A percentile compares a stretch with the other conserved stretches of the same genome.
These are phyloP conservation scores for Galaxias olidus DNA, from an alignment of 2,797 vertebrate genomes.

Conservation along the genomic window DNA sequence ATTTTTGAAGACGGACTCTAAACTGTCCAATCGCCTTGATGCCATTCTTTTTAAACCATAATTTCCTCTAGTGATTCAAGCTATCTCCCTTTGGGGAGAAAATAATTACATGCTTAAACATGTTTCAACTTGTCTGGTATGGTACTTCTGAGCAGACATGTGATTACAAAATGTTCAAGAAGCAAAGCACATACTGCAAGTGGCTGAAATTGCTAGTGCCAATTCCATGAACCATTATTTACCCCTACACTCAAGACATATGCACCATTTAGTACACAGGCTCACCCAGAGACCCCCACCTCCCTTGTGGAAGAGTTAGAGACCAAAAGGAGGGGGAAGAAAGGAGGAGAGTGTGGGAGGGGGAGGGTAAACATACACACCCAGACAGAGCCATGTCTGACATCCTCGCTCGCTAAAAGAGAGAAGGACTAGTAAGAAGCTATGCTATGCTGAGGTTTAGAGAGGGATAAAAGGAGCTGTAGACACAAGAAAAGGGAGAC, in stretches of 20 bases:
- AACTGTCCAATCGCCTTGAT: no score
- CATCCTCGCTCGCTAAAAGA: slow-evolving; percentile 62
- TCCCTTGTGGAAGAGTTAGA: slow-evolving; percentile 47
- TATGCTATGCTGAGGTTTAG: slow-evolving; percentile 27
- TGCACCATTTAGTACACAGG: slow-evolving; percentile 35
- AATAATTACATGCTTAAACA: slow-evolving; percentile 31
- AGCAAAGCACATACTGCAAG: not conserved
- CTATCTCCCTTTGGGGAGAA: slow-evolving; percentile 25
- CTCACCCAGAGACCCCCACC: slow-evolving; percentile 31
- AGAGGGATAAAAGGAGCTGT: slow-evolving; percentile 29
- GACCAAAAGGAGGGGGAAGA: slow-evolving; percentile 51
- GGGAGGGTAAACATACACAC: slow-evolving; percentile 66
- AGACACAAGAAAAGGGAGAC: slow-evolving; percentile 38
- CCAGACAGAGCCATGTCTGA: slow-evolving; percentile 71
- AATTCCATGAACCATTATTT: slow-evolving; percentile 7
- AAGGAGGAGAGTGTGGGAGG: slow-evolving; percentile 41
- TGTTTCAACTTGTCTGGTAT: slow-evolving; percentile 20
- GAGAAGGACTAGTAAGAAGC: slow-evolving; percentile 58
- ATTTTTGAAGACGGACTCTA: no score
- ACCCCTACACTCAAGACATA: slow-evolving; percentile 3
- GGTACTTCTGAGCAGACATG: slow-evolving; percentile 15
- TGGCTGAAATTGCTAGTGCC: not conserved
- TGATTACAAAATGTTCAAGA: slow-evolving; percentile 8
- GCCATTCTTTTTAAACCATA: no score
- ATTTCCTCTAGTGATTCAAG: not conserved